A percentile compares a stretch with the other conserved stretches of the same genome.
Conservation (phyloP, 2,113 vertebrate genomes). For the Oplegnathus fasciatus region DNA sequence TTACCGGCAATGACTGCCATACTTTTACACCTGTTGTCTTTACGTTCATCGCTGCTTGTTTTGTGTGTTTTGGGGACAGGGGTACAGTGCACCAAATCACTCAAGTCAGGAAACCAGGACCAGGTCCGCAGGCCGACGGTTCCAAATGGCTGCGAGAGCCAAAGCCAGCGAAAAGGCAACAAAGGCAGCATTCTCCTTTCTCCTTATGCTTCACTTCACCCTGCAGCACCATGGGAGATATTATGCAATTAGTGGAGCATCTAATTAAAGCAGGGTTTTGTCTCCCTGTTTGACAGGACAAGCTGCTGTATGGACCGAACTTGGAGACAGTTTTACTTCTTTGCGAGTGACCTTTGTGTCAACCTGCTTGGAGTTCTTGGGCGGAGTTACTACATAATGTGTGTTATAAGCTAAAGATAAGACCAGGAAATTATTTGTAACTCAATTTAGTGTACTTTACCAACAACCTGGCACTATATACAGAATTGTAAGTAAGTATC, state of each 20-base stretch:
- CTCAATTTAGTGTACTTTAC: not conserved
- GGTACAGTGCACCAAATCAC: not conserved
- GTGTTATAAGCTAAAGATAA: not conserved
- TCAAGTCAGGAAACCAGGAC: constrained; percentile 1
- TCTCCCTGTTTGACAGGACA: constrained; percentile 21
- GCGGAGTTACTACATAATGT: not conserved
- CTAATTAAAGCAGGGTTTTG: constrained; percentile 58
- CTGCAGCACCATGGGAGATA: constrained; percentile 23
- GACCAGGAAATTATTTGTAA: not conserved
- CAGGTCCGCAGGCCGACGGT: not conserved
- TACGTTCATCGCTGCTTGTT: not conserved
- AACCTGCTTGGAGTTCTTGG: not conserved
- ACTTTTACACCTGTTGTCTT: not conserved
- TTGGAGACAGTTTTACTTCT: not conserved
- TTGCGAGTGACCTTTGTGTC: constrained; percentile 15
- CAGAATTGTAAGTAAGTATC: not conserved
- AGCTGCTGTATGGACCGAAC: constrained; percentile 4
- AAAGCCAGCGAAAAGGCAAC: constrained; percentile 52
- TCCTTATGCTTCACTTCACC: constrained; percentile 63
- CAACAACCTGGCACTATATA: not conserved
- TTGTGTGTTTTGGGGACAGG: not conserved
- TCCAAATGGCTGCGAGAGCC: constrained; percentile 19
- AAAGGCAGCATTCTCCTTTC: constrained; percentile 70
- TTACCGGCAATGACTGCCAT: not conserved
- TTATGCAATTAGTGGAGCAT: constrained; percentile 63